Evolutionary conservation across 2,888 invertebrate genomes (phyloP).

Genomic region (Drosophila gaucha): DNA sequence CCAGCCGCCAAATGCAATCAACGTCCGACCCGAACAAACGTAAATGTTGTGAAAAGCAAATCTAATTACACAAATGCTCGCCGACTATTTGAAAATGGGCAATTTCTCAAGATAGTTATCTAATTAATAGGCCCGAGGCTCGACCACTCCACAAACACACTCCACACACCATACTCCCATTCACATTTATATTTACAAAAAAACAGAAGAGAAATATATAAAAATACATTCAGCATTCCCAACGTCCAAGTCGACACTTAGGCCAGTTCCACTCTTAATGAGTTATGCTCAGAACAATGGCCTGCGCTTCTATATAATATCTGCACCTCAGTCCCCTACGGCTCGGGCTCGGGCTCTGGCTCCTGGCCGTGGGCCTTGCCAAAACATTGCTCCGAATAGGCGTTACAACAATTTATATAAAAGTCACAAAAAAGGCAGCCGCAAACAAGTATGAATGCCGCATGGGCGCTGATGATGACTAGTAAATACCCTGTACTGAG

Average conservation of each 20-base stretch:
- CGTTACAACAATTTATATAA: conserved; percentile 77
- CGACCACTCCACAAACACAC: conserved; percentile 21
- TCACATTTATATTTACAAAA: conserved; percentile 13
- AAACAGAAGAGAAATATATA: conserved; percentile 6
- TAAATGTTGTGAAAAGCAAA: conserved; percentile 83
- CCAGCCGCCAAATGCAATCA: conserved; percentile 76
- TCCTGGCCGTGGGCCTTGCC: conserved; percentile 45
- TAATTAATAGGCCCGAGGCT: conserved; percentile 81
- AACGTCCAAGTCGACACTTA: conserved; percentile 50
- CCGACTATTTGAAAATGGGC: conserved; percentile 84
- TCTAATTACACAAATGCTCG: conserved; percentile 84
- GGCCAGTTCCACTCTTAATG: conserved; percentile 67
- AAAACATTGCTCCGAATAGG: conserved; percentile 70
- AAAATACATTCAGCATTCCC: conserved; percentile 36
- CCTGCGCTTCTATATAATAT: conserved; percentile 51
- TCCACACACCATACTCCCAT: conserved; percentile 11
- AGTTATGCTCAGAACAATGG: conserved; percentile 78
- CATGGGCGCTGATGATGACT: neutral
- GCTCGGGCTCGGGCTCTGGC: neutral
- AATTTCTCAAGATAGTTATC: conserved; percentile 85
- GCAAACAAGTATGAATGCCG: conserved; percentile 12
- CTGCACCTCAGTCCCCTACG: conserved; percentile 7
- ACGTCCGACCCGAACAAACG: conserved; percentile 61
- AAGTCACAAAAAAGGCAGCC: conserved; percentile 45
- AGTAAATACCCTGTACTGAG: conserved; percentile 14